phyloP scores from a whole-genome alignment of 2,113 vertebrate genomes.

The Anarhynchus alexandrinus region DNA sequence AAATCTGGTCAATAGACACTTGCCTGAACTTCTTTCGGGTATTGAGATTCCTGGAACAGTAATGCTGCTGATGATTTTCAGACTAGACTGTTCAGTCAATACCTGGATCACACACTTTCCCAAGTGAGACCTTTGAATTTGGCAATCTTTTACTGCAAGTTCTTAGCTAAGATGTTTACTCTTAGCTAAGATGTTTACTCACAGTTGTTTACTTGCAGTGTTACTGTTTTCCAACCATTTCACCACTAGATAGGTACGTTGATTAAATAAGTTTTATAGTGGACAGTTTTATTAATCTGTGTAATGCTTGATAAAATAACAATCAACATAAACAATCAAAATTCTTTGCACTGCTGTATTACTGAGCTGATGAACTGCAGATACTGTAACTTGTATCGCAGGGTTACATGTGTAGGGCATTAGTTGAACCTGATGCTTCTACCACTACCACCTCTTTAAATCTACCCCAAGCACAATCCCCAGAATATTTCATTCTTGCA shows the following conservation, averaged over 20 bases:
- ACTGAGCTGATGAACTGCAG: not conserved
- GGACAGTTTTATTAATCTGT: not conserved
- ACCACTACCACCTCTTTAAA: not conserved
- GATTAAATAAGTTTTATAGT: not conserved
- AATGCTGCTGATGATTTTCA: not conserved
- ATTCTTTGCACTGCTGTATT: not conserved
- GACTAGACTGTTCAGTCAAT: not conserved
- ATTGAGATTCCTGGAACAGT: not conserved
- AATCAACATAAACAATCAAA: not conserved
- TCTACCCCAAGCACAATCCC: not conserved
- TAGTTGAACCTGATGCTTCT: not conserved
- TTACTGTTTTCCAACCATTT: not conserved
- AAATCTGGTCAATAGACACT: not conserved
- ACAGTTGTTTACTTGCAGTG: not conserved
- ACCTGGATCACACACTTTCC: not conserved
- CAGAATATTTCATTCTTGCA: not conserved
- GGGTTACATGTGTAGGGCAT: fast-evolving
- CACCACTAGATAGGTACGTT: not conserved
- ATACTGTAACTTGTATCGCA: not conserved
- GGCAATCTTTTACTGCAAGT: not conserved
- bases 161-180: not conserved
- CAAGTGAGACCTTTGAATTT: not conserved
- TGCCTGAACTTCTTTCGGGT: not conserved
- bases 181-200: not conserved
- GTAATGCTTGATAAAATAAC: not conserved